Conservation (phyloP, 2,797 vertebrate species). For the Masticophis lateralis region DNA sequence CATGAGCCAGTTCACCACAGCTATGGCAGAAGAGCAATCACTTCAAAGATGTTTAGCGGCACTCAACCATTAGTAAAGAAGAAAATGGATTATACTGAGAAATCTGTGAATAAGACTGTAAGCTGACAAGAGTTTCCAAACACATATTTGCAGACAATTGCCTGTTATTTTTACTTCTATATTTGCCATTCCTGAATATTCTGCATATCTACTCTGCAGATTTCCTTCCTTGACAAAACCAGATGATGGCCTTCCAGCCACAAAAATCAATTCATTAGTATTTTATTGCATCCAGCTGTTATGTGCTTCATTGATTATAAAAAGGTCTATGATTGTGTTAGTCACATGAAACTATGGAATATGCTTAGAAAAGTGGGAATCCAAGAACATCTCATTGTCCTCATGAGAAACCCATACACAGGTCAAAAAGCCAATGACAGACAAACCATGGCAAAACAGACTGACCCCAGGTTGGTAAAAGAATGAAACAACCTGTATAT, state of each 20-base stretch:
- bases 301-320: background rate
- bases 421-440: background rate
- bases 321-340: background rate
- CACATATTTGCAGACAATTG: background rate
- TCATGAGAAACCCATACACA: background rate
- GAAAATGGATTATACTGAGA: background rate
- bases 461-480: background rate
- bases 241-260: constrained; percentile 37
- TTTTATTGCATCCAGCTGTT: constrained; percentile 50
- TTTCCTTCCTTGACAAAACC: constrained; percentile 56
- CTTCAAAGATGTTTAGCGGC: constrained; percentile 31
- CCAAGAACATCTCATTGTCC: background rate
- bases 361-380: background rate
- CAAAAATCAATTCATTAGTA: constrained; percentile 36
- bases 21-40: constrained; percentile 9
- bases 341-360: background rate
- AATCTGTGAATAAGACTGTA: background rate
- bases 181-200: constrained; percentile 13
- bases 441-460: background rate
- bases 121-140: constrained; percentile 16
- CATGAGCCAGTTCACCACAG: background rate
- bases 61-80: constrained; percentile 40
- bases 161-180: constrained; percentile 35
- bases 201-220: constrained; percentile 44
- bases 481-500: background rate